These are phyloP conservation scores for Antechinus flavipes DNA, from an alignment of 2,113 vertebrate species.

Conservation along the genomic window DNA sequence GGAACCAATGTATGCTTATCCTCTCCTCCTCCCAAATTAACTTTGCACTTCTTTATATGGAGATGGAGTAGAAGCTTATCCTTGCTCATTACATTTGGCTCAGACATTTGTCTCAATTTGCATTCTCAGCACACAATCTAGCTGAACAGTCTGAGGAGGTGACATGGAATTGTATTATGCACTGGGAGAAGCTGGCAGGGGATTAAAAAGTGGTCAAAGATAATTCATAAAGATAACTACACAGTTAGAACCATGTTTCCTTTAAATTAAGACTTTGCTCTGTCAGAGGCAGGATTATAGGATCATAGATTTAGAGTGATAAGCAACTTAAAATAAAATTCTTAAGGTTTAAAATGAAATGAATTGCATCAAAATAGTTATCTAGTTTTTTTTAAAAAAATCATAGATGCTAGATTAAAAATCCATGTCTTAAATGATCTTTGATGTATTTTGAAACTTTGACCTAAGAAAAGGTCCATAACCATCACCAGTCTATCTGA, in stretches of 20 bases:
- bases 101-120: neutral
- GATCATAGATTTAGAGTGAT: neutral
- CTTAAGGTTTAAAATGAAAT: neutral
- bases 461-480: neutral
- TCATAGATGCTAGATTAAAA: neutral
- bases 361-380: neutral
- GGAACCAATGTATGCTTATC: neutral
- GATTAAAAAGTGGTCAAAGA: neutral
- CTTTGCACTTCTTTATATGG: neutral
- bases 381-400: neutral
- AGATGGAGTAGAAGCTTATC: conserved; percentile 2
- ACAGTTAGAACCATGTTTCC: neutral
- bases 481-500: neutral
- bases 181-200: neutral
- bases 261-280: neutral
- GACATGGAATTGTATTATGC: neutral
- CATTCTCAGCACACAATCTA: neutral
- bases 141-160: neutral
- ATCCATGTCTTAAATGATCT: neutral
- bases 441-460: neutral
- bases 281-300: neutral
- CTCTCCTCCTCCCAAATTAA: neutral
- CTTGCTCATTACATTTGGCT: neutral
- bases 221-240: neutral
- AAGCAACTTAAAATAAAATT: neutral